Percentiles rank a stretch among this genome's conserved stretches.
Evolutionary conservation across 2,888 invertebrate species (phyloP).

Genomic region (Aphodius sticticus): DNA sequence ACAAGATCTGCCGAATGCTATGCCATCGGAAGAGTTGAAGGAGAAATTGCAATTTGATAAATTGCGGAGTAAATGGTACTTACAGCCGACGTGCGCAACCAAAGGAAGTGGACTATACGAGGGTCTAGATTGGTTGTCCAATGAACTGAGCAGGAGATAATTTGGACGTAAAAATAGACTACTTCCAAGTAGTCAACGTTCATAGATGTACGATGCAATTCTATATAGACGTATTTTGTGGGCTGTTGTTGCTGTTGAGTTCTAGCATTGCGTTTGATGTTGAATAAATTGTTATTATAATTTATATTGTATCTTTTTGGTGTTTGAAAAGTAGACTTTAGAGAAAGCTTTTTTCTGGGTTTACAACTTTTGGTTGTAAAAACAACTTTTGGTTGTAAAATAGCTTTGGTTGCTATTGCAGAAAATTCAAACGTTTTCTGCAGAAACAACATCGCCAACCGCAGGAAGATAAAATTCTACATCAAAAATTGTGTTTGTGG

Average conservation of each 20-base stretch:
- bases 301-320: no score
- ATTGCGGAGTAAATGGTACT: slow-evolving; percentile 93
- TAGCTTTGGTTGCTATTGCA: no score
- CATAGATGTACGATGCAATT: neutral
- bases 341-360: no score
- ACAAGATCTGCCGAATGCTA: slow-evolving; percentile 95
- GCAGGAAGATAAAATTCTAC: no score
- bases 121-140: slow-evolving; percentile 96
- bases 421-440: no score
- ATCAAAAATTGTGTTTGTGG: no score
- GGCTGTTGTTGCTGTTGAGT: neutral
- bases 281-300: neutral
- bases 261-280: neutral
- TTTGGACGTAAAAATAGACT: neutral
- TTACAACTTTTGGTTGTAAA: no score
- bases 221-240: neutral
- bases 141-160: slow-evolving; percentile 85
- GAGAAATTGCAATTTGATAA: slow-evolving; percentile 90
- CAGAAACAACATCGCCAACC: no score
- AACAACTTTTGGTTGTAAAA: no score
- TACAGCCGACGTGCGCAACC: slow-evolving; percentile 95
- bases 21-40: slow-evolving; percentile 93
- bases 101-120: slow-evolving; percentile 97
- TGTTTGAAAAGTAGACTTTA: no score
- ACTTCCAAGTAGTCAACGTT: neutral